Percentiles rank a stretch among this genome's conserved stretches.
Conservation (phyloP, 2,113 vertebrate species). For the Platycercus adscitus region DNA sequence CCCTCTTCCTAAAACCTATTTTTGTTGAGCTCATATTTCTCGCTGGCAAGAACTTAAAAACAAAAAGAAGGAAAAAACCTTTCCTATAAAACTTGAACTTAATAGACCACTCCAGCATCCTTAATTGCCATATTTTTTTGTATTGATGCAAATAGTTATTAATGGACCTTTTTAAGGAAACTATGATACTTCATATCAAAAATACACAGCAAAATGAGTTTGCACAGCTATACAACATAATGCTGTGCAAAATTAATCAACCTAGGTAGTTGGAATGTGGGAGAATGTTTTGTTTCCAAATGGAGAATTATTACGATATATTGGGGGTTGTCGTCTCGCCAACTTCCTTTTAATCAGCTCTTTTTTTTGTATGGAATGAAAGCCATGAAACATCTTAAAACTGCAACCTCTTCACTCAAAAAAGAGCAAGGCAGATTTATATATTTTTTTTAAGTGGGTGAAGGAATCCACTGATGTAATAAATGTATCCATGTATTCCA, state of each 20-base stretch:
- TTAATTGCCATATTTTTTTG: conserved; percentile 44
- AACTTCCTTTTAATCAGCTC: conserved; percentile 45
- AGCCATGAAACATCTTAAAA: conserved; percentile 38
- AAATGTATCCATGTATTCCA: conserved; percentile 54
- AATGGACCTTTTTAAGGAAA: neutral
- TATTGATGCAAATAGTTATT: conserved; percentile 37
- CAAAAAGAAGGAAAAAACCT: conserved; percentile 28
- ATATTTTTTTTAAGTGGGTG: neutral
- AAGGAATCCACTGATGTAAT: conserved; percentile 61
- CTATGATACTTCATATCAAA: neutral
- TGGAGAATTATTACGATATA: conserved; percentile 39
- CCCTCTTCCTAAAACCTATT: conserved; percentile 26
- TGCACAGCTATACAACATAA: neutral
- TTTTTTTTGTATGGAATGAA: neutral
- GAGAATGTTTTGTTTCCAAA: conserved; percentile 38
- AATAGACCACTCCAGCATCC: conserved; percentile 28
- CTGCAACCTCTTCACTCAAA: conserved; percentile 5
- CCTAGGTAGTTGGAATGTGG: neutral
- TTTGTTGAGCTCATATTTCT: conserved; percentile 11
- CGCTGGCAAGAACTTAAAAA: conserved; percentile 54
- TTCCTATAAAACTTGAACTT: conserved; percentile 30
- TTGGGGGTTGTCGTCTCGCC: neutral
- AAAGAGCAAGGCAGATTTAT: neutral
- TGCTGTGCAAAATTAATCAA: conserved; percentile 19
- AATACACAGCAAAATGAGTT: neutral